Base-by-base conservation (phyloP, 23 tunicate genomes). In the Trididemnum clinides region DNA sequence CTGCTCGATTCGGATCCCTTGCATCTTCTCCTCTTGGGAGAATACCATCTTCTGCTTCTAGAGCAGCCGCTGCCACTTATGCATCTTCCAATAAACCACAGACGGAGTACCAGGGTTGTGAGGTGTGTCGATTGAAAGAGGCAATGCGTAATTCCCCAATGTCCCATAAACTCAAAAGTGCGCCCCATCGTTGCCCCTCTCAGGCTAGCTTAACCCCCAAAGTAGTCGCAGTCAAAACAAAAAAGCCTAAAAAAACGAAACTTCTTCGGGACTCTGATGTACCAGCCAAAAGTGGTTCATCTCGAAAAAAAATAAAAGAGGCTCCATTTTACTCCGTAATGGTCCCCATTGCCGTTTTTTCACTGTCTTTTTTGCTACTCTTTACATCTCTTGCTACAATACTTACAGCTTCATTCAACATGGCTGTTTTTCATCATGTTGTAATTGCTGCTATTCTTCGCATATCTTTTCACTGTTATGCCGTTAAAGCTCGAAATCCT, bases 61-160 rank as follows among this genome's bases (percentile, higher is more conserved):
- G 86, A 25, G 69, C 34, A 0, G 35, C 89, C 10, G 37, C 89
- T 0, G 81, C 85, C 5, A 90, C 89, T 0, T 85, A 34, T 57
- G 85, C 89, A 1, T 85, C 89, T 0, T 85, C 89, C 5, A 78
- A 85, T 19, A 57, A 72, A 64, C 89, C 89, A 10, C 95, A 85
- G 49, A 80, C 82, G 0, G 95, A 85, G 1, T 89, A 89, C 49
- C 93, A 89, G 1, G 95, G 95, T 2, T 90, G 95, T 35, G 95
- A 90, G 54, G 95, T 90, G 49, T 90, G 95, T 80, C 78, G 95
- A 33, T 64, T 90, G 6, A 90, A 90, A 44, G 95, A 90, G 33
- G 89, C 95, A 0, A 90, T 90, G 95, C 54, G 80, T 33, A 85
- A 79, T 44, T 90, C 95, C 12, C 95, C 95, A 18, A 76, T 90